phyloP scores from a whole-genome alignment of 2,113 vertebrate genomes.

The Elephas maximus region DNA sequence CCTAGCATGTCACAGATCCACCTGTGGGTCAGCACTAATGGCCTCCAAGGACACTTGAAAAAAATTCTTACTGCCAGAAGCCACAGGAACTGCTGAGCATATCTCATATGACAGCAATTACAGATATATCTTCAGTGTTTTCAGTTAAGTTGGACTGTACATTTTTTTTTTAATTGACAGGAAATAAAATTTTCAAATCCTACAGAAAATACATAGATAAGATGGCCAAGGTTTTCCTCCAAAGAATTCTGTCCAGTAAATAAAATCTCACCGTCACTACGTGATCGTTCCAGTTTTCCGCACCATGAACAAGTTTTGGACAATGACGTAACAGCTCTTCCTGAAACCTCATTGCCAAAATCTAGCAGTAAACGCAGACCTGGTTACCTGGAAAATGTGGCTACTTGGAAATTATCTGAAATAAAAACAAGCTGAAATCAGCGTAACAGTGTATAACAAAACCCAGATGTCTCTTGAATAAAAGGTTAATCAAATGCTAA shows the following conservation, averaged over 20 bases:
- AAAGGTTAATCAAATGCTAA: slow-evolving; percentile 84
- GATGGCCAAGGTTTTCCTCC: neutral
- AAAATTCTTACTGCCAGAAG: neutral
- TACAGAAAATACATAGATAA: neutral
- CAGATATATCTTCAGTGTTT: neutral
- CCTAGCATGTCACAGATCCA: neutral
- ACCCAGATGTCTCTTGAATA: slow-evolving; percentile 78
- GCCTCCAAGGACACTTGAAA: neutral
- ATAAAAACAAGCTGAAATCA: slow-evolving; percentile 74
- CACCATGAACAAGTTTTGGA: slow-evolving; percentile 37
- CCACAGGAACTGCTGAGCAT: neutral
- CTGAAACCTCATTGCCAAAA: neutral
- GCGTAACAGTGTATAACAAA: slow-evolving; percentile 78
- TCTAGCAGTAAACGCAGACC: slow-evolving; percentile 34
- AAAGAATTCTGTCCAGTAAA: slow-evolving; percentile 3
- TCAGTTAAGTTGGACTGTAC: neutral
- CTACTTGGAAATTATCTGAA: slow-evolving; percentile 71
- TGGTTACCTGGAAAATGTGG: slow-evolving; percentile 48
- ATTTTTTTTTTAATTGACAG: slow-evolving; percentile 35
- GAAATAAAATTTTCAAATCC: slow-evolving; percentile 50
- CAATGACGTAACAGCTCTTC: neutral
- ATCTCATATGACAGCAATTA: neutral
- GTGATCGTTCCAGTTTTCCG: neutral
- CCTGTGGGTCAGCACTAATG: neutral
- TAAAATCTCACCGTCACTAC: neutral